Conservation (phyloP, 2,888 invertebrate genomes). For the Hybos culiciformis region DNA sequence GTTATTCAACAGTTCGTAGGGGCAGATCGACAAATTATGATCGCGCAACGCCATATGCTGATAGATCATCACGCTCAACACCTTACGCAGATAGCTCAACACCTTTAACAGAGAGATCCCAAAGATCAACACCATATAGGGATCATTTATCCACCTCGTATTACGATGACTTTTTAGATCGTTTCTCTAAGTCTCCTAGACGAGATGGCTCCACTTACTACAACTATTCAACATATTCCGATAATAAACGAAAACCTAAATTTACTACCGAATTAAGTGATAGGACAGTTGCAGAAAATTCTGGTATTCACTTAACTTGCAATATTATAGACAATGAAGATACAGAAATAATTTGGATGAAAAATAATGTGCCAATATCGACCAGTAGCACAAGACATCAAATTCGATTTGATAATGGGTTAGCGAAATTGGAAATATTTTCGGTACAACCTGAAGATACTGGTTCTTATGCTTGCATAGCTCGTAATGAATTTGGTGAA, state of each 20-base stretch:
- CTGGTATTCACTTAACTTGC: conserved; percentile 61
- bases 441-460: conserved; percentile 53
- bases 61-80: conserved; percentile 2
- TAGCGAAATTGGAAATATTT: conserved; percentile 60
- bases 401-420: conserved; percentile 46
- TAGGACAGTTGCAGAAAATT: conserved; percentile 59
- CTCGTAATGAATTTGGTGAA: conserved; percentile 60
- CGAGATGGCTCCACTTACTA: no score
- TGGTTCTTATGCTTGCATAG: conserved; percentile 68
- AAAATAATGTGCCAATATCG: conserved; percentile 48
- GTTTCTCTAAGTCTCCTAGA: not conserved
- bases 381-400: conserved; percentile 44
- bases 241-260: conserved; percentile 51
- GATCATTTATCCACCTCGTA: conserved; percentile 2
- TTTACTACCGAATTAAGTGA: conserved; percentile 66
- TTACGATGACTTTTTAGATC: not conserved
- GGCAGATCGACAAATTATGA: not conserved
- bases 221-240: conserved; percentile 22
- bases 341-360: conserved; percentile 58
- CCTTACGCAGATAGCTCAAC: no score
- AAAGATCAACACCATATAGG: conserved; percentile 3
- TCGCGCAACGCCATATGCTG: conserved; percentile 3
- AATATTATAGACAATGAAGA: conserved; percentile 50
- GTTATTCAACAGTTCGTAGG: not conserved
- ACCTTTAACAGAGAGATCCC: conserved; percentile 11